Evolutionary conservation across 1,140 invertebrate species (phyloP).

Genomic region (Scaptodrosophila lebanonensis): DNA sequence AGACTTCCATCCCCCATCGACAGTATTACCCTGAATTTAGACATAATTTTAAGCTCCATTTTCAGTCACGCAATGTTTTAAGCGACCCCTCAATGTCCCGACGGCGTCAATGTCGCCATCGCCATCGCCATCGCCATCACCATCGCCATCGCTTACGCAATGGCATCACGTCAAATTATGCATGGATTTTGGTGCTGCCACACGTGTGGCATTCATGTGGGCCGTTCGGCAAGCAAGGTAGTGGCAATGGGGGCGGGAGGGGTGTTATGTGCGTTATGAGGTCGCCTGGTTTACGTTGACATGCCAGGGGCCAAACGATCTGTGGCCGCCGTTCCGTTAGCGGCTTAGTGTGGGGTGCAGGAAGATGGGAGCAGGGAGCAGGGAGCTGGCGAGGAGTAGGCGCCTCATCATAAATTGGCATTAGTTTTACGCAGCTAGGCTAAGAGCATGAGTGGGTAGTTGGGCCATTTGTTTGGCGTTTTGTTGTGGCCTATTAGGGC

Average conservation of each 20-base stretch:
- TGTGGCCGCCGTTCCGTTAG: conserved; percentile 19
- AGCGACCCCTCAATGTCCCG: neutral
- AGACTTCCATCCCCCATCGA: too few relatives aligned
- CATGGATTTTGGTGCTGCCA: conserved; percentile 20
- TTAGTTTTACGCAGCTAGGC: too few relatives aligned
- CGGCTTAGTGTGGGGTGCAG: too few relatives aligned
- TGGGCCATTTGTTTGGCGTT: conserved; percentile 6
- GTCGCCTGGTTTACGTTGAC: too few relatives aligned
- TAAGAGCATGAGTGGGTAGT: too few relatives aligned
- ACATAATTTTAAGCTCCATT: conserved; percentile 53
- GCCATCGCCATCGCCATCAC: conserved; percentile 20
- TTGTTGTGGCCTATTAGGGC: too few relatives aligned
- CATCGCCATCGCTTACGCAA: conserved; percentile 57
- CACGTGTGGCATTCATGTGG: conserved; percentile 14
- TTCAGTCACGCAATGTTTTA: too few relatives aligned
- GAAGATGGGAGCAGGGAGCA: too few relatives aligned
- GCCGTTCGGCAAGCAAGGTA: conserved; percentile 4
- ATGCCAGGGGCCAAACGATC: neutral
- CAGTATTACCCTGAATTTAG: too few relatives aligned
- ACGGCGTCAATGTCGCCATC: conserved; percentile 14
- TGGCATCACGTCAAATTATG: conserved; percentile 65
- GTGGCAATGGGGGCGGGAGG: neutral
- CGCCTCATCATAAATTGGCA: conserved; percentile 62
- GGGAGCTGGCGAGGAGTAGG: too few relatives aligned
- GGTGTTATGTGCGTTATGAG: too few relatives aligned